Evolutionary conservation across 1,140 invertebrate species (phyloP).

Genomic region (Maconellicoccus hirsutus): DNA sequence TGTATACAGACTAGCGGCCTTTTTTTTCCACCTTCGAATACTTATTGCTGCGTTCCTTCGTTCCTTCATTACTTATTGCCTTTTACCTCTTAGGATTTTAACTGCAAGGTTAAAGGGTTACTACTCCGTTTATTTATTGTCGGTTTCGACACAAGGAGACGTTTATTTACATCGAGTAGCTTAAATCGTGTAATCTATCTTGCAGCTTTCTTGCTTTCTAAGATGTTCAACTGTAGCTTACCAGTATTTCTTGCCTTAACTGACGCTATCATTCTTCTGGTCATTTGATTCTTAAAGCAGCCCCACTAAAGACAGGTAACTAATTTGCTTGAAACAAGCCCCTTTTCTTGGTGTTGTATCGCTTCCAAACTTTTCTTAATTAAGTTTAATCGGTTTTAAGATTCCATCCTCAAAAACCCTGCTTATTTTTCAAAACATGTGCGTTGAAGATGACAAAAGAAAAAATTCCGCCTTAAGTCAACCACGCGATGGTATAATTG

Average conservation of each 20-base stretch:
- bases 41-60: not conserved
- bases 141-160: slow-evolving; percentile 15
- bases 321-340: not conserved
- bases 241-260: slow-evolving; percentile 11
- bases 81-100: not conserved
- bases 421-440: not conserved
- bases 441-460: not conserved
- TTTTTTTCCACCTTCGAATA: not conserved
- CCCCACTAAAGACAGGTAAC: slow-evolving; percentile 12
- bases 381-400: slow-evolving; percentile 20
- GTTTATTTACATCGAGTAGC: slow-evolving; percentile 22
- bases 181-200: slow-evolving; percentile 21
- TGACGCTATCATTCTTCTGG: slow-evolving; percentile 18
- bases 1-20: slow-evolving; percentile 12
- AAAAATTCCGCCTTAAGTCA: not conserved
- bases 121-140: slow-evolving; percentile 18
- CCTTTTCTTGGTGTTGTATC: not conserved
- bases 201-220: slow-evolving; percentile 10
- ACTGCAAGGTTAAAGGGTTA: slow-evolving; percentile 19
- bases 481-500: not conserved
- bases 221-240: not conserved
- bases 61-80: not conserved
- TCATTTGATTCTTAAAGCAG: slow-evolving; percentile 17
- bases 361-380: slow-evolving; percentile 17
- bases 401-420: not conserved